Base-by-base conservation (phyloP, 1,140 invertebrate genomes). In the Microplitis demolitor region DNA sequence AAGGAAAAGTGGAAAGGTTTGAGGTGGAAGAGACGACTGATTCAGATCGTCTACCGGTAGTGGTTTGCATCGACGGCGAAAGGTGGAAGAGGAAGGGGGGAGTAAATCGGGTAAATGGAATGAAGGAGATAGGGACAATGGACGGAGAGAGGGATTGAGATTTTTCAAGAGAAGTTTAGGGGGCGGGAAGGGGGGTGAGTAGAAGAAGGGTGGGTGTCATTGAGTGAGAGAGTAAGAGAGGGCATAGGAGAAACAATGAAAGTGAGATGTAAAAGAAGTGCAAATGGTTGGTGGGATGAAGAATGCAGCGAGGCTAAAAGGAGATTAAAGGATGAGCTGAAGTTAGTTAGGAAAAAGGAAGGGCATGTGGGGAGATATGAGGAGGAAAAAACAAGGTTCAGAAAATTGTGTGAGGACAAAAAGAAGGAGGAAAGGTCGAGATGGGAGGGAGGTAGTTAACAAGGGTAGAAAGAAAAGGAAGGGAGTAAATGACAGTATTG, bases 401-500 rank as follows among this genome's bases (percentile, higher is more conserved):
- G 35, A 14, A 39, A 50, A 9, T n/a, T 69, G 39, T 71, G 69
- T 31, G 39, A 63, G 9, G 50, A 13, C 3, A 71, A 66, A 24
- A 62, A 51, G 24, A 37, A 31, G 6, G 34, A 50, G 13, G 71
- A 16, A 8, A 8, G n/a, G 14, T 31, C 3, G 39, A 61, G 11
- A 14, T 31, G 50, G 4, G 39, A 60, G 69, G 69, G 60, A 71
- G n/a, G 14, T 71, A 9, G 60, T 71, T 31, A 71, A 71, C 45
- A 50, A 16, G 45, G 69, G 45, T 31, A 61, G 69, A 34, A 61
- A 56, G 13, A 13, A 4, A 13, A 50, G 60, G n/a, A 50, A 51
- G 35, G 34, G 16, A 35, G 51, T 35, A 33, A 66, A 61, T 4
- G 64, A 45, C 4, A 35, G 31, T 4, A 73, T 66, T 16, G 39